phyloP scores from a whole-genome alignment of 2,113 vertebrate species.

The Gymnogyps californianus region DNA sequence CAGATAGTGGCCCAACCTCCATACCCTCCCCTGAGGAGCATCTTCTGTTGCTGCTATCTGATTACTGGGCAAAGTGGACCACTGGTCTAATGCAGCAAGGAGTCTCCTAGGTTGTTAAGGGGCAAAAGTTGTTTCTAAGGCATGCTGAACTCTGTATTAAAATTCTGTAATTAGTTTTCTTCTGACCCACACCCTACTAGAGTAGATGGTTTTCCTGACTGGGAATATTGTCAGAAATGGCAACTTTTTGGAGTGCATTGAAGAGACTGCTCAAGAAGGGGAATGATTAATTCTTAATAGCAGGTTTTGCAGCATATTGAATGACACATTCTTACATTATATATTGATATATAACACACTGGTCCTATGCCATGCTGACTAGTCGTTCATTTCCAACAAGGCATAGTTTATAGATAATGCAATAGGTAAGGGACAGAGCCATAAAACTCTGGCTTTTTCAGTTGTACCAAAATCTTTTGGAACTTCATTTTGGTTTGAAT shows the following conservation, averaged over 20 bases:
- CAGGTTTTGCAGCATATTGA: constrained; percentile 37
- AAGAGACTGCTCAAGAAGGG: neutral
- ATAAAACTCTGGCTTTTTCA: constrained; percentile 29
- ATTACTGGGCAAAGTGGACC: neutral
- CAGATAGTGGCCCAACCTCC: neutral
- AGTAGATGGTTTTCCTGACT: neutral
- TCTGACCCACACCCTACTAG: neutral
- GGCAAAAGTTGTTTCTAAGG: neutral
- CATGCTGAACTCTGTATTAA: neutral
- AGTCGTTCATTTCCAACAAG: constrained; percentile 26
- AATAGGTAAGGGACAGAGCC: neutral
- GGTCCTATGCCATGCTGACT: constrained; percentile 32
- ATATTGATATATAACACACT: constrained; percentile 41
- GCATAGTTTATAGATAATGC: constrained; percentile 49
- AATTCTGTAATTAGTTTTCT: neutral
- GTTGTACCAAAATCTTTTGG: constrained; percentile 21
- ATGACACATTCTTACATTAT: constrained; percentile 48
- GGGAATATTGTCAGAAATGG: neutral
- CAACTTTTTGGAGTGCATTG: neutral
- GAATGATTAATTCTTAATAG: constrained; percentile 46
- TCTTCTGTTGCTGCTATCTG: neutral
- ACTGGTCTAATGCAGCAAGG: neutral
- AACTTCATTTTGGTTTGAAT: constrained; percentile 44
- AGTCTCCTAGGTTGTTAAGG: neutral
- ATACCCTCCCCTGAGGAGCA: neutral